Evolutionary conservation across 2,113 vertebrate species (phyloP).

Genomic region (Pogonocichla stellata): DNA sequence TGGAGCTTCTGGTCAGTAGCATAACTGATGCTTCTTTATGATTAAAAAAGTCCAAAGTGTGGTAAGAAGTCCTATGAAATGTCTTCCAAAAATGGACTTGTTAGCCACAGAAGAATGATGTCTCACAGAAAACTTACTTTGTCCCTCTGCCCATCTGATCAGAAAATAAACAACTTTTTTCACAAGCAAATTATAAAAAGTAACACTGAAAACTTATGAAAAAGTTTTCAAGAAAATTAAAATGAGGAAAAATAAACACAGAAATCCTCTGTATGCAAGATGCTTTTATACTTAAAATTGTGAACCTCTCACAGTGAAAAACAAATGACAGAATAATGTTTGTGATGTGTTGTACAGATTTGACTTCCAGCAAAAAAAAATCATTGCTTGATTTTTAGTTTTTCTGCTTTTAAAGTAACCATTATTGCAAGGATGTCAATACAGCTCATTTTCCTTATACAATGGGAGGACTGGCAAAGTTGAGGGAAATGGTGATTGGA

Average conservation of each 20-base stretch:
- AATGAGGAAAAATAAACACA: background rate
- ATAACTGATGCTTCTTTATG: background rate
- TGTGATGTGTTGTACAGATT: background rate
- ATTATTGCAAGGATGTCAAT: background rate
- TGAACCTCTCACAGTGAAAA: background rate
- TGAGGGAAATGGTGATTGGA: background rate
- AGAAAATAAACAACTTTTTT: background rate
- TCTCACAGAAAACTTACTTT: background rate
- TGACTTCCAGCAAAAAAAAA: background rate
- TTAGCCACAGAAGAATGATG: background rate
- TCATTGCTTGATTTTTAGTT: background rate
- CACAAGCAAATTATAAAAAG: background rate
- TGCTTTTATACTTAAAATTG: background rate
- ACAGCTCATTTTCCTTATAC: background rate
- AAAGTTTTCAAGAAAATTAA: background rate
- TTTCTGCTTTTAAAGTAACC: background rate
- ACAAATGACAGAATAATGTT: background rate
- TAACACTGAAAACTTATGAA: background rate
- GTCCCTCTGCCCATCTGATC: background rate
- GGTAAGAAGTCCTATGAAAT: background rate
- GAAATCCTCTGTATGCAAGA: background rate
- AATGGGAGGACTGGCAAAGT: background rate
- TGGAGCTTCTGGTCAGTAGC: background rate
- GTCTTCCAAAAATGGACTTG: background rate
- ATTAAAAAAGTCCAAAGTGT: background rate